These are phyloP conservation scores for Mormyrus iriodes DNA, from an alignment of 2,113 vertebrate species.

Conservation along the genomic window DNA sequence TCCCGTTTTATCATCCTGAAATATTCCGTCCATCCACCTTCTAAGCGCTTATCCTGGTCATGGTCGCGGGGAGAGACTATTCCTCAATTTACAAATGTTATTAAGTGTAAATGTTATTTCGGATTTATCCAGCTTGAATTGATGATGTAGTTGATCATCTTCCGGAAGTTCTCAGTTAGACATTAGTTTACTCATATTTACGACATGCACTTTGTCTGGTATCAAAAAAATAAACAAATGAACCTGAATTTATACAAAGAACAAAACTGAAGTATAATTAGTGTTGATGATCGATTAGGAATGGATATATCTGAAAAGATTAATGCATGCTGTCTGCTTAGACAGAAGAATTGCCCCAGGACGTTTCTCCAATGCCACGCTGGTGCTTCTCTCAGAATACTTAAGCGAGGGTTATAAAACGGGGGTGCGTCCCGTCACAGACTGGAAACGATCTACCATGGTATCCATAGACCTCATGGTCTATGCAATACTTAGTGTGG, in stretches of 20 bases:
- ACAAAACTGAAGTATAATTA: neutral
- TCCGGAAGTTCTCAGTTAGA: neutral
- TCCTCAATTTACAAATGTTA: neutral
- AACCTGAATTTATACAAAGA: neutral
- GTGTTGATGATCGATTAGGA: no score
- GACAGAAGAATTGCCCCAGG: conserved; percentile 40
- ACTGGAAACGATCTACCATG: conserved; percentile 80
- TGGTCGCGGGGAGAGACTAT: neutral
- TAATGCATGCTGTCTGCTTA: conserved; percentile 20
- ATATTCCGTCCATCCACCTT: neutral
- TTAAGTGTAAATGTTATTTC: neutral
- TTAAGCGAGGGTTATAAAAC: conserved; percentile 77
- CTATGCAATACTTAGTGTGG: conserved; percentile 91
- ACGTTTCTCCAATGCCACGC: conserved; percentile 56
- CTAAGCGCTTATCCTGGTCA: neutral
- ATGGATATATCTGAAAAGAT: neutral
- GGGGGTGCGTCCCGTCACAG: conserved; percentile 75
- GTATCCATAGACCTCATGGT: conserved; percentile 88
- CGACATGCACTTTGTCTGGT: neutral
- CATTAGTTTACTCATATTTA: neutral
- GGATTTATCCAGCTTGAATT: neutral
- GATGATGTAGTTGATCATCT: neutral
- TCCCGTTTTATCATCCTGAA: neutral
- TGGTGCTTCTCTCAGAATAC: conserved; percentile 67
- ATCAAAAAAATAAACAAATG: neutral